Conservation (phyloP, 2,888 invertebrate species). For the Resseliella maxima region DNA sequence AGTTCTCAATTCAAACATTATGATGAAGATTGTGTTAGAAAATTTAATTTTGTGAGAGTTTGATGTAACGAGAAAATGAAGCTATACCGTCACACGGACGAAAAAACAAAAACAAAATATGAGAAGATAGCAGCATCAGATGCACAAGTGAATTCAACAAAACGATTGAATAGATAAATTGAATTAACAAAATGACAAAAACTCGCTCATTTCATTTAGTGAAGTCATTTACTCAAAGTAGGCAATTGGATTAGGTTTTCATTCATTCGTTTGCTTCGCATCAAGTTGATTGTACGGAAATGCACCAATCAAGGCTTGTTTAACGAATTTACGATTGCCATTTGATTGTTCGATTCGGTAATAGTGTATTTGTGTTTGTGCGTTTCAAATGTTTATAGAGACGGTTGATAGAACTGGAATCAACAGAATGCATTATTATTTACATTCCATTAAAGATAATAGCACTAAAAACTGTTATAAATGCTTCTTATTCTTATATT, state of each 20-base stretch:
- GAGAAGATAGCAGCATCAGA: neutral
- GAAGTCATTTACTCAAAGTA: neutral
- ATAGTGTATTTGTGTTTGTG: neutral
- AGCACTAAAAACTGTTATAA: neutral
- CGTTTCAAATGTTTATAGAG: too few species aligned
- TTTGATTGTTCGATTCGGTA: slow-evolving; percentile 6
- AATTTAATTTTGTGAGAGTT: neutral
- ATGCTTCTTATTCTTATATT: neutral
- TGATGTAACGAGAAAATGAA: neutral
- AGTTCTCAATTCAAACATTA: neutral
- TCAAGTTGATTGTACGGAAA: slow-evolving; percentile 29
- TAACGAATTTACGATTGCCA: slow-evolving; percentile 36
- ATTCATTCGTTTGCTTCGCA: neutral
- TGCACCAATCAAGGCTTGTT: slow-evolving; percentile 41
- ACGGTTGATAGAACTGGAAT: too few species aligned
- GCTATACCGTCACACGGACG: neutral
- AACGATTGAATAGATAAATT: slow-evolving; percentile 5
- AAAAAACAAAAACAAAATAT: neutral
- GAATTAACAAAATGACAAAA: slow-evolving; percentile 12
- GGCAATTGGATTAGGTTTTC: slow-evolving; percentile 10
- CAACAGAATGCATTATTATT: neutral
- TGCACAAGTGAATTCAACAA: slow-evolving; percentile 10
- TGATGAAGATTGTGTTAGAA: neutral
- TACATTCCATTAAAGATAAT: slow-evolving; percentile 33
- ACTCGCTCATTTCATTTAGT: neutral